These are phyloP conservation scores for Ceyx erithaca DNA, from an alignment of 2,797 vertebrate genomes.

Conservation along the genomic window DNA sequence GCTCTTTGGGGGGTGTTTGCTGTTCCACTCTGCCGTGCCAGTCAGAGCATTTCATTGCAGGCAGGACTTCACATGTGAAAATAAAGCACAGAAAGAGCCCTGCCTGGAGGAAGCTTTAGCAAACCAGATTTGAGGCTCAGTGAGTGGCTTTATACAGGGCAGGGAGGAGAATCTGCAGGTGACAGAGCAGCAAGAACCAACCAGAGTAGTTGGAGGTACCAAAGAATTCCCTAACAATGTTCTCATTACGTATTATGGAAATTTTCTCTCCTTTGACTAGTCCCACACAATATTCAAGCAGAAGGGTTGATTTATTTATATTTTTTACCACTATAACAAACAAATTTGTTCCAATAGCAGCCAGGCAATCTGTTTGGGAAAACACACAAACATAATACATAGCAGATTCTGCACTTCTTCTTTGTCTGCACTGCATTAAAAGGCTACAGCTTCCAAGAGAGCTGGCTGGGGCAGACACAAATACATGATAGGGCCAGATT, in stretches of 20 bases:
- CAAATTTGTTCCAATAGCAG: not conserved
- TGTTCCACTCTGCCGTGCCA: not conserved
- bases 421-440: slow-evolving; percentile 6
- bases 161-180: not conserved
- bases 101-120: not conserved
- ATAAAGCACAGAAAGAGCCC: not conserved
- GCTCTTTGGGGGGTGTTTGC: not conserved
- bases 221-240: not conserved
- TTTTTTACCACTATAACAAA: not conserved
- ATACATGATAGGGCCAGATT: not conserved
- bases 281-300: not conserved
- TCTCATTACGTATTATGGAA: not conserved
- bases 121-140: not conserved
- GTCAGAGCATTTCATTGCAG: not conserved
- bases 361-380: not conserved
- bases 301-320: not conserved
- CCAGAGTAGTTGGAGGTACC: not conserved
- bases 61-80: not conserved
- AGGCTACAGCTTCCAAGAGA: not conserved
- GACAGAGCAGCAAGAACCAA: not conserved
- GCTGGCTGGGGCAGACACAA: not conserved
- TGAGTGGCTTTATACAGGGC: not conserved
- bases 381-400: not conserved
- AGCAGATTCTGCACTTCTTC: not conserved
- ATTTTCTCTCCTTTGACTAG: not conserved